These are phyloP conservation scores for Nysson spinosus DNA, from an alignment of 2,888 invertebrate species.

Conservation along the genomic window DNA sequence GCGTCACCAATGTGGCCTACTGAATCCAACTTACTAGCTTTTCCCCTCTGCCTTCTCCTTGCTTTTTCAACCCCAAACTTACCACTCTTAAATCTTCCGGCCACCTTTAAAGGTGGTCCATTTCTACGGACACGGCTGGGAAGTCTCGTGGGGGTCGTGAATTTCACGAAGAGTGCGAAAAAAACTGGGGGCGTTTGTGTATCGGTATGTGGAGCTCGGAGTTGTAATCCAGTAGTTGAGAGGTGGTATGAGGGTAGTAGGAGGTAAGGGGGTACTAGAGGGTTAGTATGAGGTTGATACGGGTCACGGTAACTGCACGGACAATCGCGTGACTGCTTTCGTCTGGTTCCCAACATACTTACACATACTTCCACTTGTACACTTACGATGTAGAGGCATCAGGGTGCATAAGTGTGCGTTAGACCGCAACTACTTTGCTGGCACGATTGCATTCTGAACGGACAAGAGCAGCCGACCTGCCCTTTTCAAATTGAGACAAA, in stretches of 20 bases:
- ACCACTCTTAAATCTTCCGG: conserved; percentile 39
- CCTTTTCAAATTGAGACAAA: conserved; percentile 46
- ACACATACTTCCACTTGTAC: conserved; percentile 4
- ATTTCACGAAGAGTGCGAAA: conserved; percentile 24
- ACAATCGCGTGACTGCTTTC: conserved; percentile 18
- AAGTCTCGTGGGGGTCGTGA: conserved; percentile 57
- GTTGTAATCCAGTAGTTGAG: too few relatives aligned
- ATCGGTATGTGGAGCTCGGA: too few relatives aligned
- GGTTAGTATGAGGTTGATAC: conserved; percentile 3
- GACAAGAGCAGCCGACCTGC: conserved; percentile 11
- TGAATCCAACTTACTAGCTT: conserved; percentile 10
- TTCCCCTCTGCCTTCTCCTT: conserved; percentile 18
- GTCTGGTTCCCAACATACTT: not conserved
- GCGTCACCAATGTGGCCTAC: conserved; percentile 20
- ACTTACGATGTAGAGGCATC: too few relatives aligned
- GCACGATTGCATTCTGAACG: conserved; percentile 25
- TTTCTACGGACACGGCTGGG: conserved; percentile 43
- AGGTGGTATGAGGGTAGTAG: too few relatives aligned
- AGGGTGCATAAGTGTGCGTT: too few relatives aligned
- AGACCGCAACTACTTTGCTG: conserved; percentile 10
- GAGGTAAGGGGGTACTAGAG: too few relatives aligned
- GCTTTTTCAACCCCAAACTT: conserved; percentile 14
- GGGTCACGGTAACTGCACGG: too few relatives aligned
- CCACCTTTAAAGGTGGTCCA: conserved; percentile 35
- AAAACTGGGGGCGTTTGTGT: not conserved